phyloP scores from a whole-genome alignment of 2,797 vertebrate genomes.

The Pipistrellus nathusii region DNA sequence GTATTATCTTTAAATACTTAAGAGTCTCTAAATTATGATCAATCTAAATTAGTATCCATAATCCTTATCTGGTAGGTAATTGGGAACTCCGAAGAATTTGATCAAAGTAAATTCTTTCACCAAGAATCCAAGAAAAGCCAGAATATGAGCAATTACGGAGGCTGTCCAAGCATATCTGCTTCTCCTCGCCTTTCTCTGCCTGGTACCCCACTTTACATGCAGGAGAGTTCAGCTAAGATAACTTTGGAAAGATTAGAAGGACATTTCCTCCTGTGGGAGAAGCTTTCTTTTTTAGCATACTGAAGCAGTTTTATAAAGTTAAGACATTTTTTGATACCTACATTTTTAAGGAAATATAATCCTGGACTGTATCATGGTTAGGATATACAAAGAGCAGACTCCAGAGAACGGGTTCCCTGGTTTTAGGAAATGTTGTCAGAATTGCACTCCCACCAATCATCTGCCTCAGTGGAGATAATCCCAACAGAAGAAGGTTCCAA shows the following conservation, averaged over 20 bases:
- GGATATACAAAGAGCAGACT: not conserved
- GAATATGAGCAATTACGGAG: not conserved
- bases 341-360: conserved; percentile 9
- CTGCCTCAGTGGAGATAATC: not conserved
- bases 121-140: conserved; percentile 32
- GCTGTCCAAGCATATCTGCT: not conserved
- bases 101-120: conserved; percentile 81
- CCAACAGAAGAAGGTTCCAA: not conserved
- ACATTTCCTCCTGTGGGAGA: not conserved
- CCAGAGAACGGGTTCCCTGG: not conserved
- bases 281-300: conserved; percentile 20
- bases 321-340: conserved; percentile 11
- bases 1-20: conserved; percentile 70
- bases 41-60: conserved; percentile 54
- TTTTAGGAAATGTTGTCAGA: not conserved
- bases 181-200: not conserved
- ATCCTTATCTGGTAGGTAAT: conserved; percentile 62
- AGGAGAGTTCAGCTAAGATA: not conserved
- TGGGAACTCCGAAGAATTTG: conserved; percentile 76
- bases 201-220: not conserved
- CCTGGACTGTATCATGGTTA: not conserved
- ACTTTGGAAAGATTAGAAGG: not conserved
- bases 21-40: conserved; percentile 65
- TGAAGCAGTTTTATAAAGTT: conserved; percentile 41
- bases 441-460: not conserved